Base-by-base conservation (phyloP, 2,113 vertebrate genomes). In the Anarhynchus alexandrinus region DNA sequence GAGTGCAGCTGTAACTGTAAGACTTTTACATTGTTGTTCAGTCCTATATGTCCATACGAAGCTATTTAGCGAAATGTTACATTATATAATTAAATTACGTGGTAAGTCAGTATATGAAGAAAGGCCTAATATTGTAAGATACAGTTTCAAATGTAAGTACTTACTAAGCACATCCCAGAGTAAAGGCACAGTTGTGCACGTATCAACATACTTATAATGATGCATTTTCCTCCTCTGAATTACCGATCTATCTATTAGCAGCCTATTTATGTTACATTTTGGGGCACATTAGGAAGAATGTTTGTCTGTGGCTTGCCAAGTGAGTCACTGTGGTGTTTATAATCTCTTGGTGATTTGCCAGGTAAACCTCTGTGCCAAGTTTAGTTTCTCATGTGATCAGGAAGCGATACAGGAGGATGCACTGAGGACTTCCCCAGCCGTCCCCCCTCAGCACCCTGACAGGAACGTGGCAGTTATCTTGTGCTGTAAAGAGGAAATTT, bases 311-410 rank as follows among this genome's bases (percentile, higher is more conserved):
- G 51, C 29, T 94, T 94, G 86, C 93, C 86, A 95, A 96, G 89
- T 49, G 55, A 96, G 69, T 94, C 32, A 32, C 52, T 91, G 34
- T 5, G 58, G 76, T 88, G 81, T 84, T 93, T 93, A 55, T 77
- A 55, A 93, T 85, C 69, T 94, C 64, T 58, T 90, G 88, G 91
- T 74, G 58, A 70, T 64, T 47, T 94, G 79, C 85, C 92, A 96
- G 88, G 65, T 62, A 42, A 91, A 30, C 8, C 25, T 83, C 43
- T 47, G 71, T 81, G 88, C 91, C 94, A 82, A 91, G 40, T 57
- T 79, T 10, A 82, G 81, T 64, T 91, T 66, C 57, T 67, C 36
- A 34, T 36, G 73, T 87, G 77, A 84, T 93, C 32, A 40, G 89
- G 91, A 96, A 94, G 59, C 21, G 69, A 86, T 74, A 38, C 11